Base-by-base conservation (phyloP, 2,113 vertebrate species). In the Sisor rabdophorus region DNA sequence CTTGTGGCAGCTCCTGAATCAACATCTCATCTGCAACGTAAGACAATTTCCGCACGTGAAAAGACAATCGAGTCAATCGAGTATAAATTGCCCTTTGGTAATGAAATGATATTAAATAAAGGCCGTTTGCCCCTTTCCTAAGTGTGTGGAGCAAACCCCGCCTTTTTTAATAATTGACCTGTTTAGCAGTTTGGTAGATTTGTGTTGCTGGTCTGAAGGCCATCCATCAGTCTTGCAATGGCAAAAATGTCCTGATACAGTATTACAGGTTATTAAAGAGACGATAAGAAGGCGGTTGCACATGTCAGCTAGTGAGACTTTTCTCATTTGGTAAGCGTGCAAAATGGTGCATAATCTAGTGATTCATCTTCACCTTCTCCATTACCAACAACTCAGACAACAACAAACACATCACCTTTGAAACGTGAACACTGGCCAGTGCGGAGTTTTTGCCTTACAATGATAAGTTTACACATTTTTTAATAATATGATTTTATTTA, bases 91-190 rank as follows among this genome's bases (percentile, higher is more conserved):
- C 93, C 88, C 90, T 12, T 93, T 93, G 91, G 93, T 94, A 93
- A 94, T 88, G 87, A 90, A 85, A 91, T 93, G 90, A 87, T 93
- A 92, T 94, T 93, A 93, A 95, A 93, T 94, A 94, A 93, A 95
- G 91, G 91, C 92, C 86, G 89, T 85, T 88, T 91, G 89, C n/a
- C 0, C 17, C 24, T 9, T 85, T 79, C 84, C 88, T 2, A 56
- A 55, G 92, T 89, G 53, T 83, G 82, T 85, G 47, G 84, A 85
- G 86, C 82, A 19, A 64, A 89, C 93, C 91, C 92, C 91, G 76
- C 89, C 89, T 92, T 93, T 97, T 97, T 95, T 95, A 96, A 97
- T 97, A 93, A 98, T 97, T 96, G 94, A 94, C 96, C 93, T 95
- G 93, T 96, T 97, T 98, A 92, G 92, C 89, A 95, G 92, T 94